phyloP scores from a whole-genome alignment of 1,140 invertebrate genomes.

The Chironomus striatipennis region DNA sequence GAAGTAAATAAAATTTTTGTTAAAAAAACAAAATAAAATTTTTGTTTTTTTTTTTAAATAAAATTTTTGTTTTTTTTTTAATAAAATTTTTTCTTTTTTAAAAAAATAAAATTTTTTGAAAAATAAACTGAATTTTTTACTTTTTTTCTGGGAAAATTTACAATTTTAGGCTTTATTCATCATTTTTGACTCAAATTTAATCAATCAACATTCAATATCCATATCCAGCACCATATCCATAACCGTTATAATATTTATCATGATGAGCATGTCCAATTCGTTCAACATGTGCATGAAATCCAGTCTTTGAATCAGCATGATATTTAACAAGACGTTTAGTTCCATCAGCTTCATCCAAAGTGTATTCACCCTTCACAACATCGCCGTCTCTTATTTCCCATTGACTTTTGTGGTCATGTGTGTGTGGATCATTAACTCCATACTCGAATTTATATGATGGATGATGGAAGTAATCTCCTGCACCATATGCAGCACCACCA shows the following conservation, averaged over 20 bases:
- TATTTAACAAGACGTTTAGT: slow-evolving; percentile 53
- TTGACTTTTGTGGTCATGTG: slow-evolving; percentile 59
- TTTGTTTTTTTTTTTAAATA: too few species aligned
- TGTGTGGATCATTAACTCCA: slow-evolving; percentile 60
- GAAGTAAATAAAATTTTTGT: too few species aligned
- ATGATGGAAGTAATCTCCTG: slow-evolving; percentile 38
- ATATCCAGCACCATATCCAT: neutral
- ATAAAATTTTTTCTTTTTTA: too few species aligned
- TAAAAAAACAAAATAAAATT: neutral
- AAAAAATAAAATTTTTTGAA: neutral
- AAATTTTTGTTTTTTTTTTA: too few species aligned
- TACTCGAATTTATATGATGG: slow-evolving; percentile 66
- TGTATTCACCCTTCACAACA: slow-evolving; percentile 51
- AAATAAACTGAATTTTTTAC: neutral
- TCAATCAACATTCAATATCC: neutral
- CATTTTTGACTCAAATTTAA: too few species aligned
- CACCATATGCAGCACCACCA: slow-evolving; percentile 36
- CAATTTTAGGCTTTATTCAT: too few species aligned
- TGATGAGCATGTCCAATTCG: slow-evolving; percentile 45
- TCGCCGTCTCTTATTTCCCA: slow-evolving; percentile 53
- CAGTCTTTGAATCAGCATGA: slow-evolving; percentile 45
- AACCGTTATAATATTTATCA: neutral
- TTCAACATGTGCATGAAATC: slow-evolving; percentile 49
- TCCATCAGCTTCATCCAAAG: slow-evolving; percentile 51
- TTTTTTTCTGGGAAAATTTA: too few species aligned